Base-by-base conservation (phyloP, 2,888 invertebrate species). In the Neria commutata region DNA sequence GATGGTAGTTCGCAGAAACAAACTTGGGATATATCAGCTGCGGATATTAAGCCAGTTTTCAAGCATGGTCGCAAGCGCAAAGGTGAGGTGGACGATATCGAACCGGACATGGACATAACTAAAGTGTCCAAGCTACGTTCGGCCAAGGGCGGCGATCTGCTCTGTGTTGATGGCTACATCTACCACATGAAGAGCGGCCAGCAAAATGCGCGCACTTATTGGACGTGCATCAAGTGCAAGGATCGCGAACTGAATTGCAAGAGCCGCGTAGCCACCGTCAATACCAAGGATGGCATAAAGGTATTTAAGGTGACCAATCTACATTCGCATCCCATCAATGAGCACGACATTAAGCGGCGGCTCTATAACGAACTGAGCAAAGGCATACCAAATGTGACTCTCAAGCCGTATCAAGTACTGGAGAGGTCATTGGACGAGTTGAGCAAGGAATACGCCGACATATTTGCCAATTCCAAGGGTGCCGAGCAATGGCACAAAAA, bases 221-320 rank as follows among this genome's bases (percentile, higher is more conserved):
- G 77, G 77, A 72, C 74, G n/a, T 77, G 77, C 58, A 77, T 77
- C 49, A 77, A 77, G 49, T 67, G 73, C 4, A 74, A 75, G 21
- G 72, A 77, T 68, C 70, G 72, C 0, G 60, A 67, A 6, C 64
- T 75, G 23, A 72, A 73, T 46, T 78, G 77, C 61, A 76, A 74
- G 40, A 76, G 77, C 54, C 75, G 77, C 29, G 72, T 78, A 19
- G 72, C 74, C 2, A 77, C 78, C 3, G 67, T 71, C n/a, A 71
- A 68, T 6, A 69, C 72, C 47, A 64, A 68, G 2, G 72, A 74
- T 34, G 76, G 75, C 29, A 72, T 70, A 50, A 72, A 75, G 0
- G 74, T 76, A 1, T 34, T 72, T 5, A 68, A 74, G 2, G 72
- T 77, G 17, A 75, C 75, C 52, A 77, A 77, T 52, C 66, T 63